Conservation (phyloP, 2,797 vertebrate species). For the Champsocephalus esox region DNA sequence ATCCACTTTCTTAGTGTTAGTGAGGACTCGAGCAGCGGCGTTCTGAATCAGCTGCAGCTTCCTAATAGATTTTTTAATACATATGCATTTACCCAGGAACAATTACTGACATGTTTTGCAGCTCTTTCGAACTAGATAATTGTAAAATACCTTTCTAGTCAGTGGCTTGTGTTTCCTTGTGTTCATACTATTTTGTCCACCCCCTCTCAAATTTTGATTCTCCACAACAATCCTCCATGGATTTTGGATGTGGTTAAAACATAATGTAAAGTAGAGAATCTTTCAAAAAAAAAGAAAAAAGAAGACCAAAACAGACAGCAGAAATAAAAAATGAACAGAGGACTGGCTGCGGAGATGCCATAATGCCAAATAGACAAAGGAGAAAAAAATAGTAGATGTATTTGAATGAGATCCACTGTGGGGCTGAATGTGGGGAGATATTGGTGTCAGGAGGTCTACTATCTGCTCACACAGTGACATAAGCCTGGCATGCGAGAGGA, state of each 20-base stretch:
- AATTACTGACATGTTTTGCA: neutral
- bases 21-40: no score
- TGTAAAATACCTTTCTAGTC: neutral
- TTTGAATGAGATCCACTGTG: conserved; percentile 79
- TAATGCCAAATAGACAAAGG: conserved; percentile 45
- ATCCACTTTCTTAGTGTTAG: no score
- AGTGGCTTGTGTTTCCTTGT: neutral
- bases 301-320: neutral
- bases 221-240: neutral
- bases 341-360: conserved; percentile 32
- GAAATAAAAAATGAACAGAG: conserved; percentile 2
- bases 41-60: no score
- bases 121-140: neutral
- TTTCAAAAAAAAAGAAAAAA: neutral
- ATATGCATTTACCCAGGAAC: neutral
- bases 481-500: conserved; percentile 42
- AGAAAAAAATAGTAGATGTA: conserved; percentile 45
- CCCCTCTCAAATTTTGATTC: neutral
- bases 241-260: neutral
- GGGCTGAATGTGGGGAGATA: conserved; percentile 73
- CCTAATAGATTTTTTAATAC: no score
- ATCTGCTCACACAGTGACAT: conserved; percentile 66
- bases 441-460: conserved; percentile 81
- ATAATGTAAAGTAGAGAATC: neutral
- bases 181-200: conserved; percentile 17